These are phyloP conservation scores for Thamnophis sirtalis DNA, from an alignment of 2,113 vertebrate species.

Conservation along the genomic window DNA sequence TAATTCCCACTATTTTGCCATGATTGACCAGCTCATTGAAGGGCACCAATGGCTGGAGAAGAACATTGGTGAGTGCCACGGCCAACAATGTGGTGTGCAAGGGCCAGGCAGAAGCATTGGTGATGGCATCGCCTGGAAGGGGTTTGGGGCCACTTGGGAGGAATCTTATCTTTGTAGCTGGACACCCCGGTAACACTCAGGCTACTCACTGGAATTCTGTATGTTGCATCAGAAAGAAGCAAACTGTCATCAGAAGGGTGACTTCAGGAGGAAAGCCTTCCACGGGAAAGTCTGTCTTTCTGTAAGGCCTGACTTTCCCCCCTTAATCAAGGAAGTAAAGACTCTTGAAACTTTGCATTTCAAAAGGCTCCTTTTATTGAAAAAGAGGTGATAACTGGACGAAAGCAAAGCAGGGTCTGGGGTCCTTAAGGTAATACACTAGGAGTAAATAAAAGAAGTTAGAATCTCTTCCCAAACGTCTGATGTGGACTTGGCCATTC, in stretches of 20 bases:
- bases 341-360: too few relatives aligned
- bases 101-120: background rate
- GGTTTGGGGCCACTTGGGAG: background rate
- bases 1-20: constrained; percentile 91
- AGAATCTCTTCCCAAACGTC: too few relatives aligned
- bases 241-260: background rate
- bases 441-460: too few relatives aligned
- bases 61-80: constrained; percentile 80
- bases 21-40: constrained; percentile 97
- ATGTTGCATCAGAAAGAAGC: background rate
- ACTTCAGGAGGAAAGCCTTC: background rate
- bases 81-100: background rate
- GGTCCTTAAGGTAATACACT: too few relatives aligned
- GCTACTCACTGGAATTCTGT: background rate
- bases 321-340: too few relatives aligned
- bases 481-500: too few relatives aligned
- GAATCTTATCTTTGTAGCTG: background rate
- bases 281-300: background rate
- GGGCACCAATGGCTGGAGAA: constrained; percentile 97
- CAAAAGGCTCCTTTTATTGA: too few relatives aligned
- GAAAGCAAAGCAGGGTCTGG: too few relatives aligned
- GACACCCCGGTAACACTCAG: background rate
- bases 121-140: background rate
- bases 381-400: too few relatives aligned
- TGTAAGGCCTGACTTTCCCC: too few relatives aligned